Percentiles rank a stretch among this genome's conserved stretches.
phyloP scores from a whole-genome alignment of 1,140 invertebrate species.

The Drosophila simulans region DNA sequence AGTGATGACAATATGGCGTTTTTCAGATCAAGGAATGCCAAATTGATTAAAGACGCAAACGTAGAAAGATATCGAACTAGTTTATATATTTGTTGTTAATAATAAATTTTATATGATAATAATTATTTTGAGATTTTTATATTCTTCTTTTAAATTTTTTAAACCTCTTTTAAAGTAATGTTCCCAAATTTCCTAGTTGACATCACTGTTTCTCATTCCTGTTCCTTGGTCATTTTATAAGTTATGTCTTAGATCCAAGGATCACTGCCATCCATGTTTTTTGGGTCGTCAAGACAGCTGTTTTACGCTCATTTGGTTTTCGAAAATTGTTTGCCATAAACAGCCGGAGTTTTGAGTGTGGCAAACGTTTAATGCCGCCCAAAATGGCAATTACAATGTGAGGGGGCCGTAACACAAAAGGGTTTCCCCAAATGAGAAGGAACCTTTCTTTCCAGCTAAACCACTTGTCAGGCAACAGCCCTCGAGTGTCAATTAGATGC shows the following conservation, averaged over 20 bases:
- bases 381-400: slow-evolving; percentile 77
- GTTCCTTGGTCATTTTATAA: slow-evolving; percentile 54
- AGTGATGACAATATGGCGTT: slow-evolving; percentile 8
- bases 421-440: slow-evolving; percentile 38
- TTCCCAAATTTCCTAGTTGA: not conserved
- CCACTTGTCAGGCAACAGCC: slow-evolving; percentile 59
- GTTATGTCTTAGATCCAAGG: slow-evolving; percentile 46
- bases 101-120: too few relatives aligned
- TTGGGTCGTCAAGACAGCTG: slow-evolving; percentile 55
- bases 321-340: slow-evolving; percentile 72
- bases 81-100: too few relatives aligned
- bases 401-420: slow-evolving; percentile 33
- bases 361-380: slow-evolving; percentile 74
- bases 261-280: slow-evolving; percentile 18
- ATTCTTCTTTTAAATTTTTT: not conserved
- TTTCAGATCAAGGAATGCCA: not conserved
- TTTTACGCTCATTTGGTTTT: slow-evolving; percentile 72
- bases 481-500: slow-evolving; percentile 82
- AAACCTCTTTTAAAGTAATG: not conserved
- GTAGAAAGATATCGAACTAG: too few relatives aligned
- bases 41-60: too few relatives aligned
- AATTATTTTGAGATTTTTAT: too few relatives aligned
- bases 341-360: slow-evolving; percentile 43
- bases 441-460: slow-evolving; percentile 45
- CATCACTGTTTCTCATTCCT: slow-evolving; percentile 11